Percentiles rank a stretch among this genome's conserved stretches.
Conservation (phyloP, 2,113 vertebrate genomes). For the Todiramphus chloris region DNA sequence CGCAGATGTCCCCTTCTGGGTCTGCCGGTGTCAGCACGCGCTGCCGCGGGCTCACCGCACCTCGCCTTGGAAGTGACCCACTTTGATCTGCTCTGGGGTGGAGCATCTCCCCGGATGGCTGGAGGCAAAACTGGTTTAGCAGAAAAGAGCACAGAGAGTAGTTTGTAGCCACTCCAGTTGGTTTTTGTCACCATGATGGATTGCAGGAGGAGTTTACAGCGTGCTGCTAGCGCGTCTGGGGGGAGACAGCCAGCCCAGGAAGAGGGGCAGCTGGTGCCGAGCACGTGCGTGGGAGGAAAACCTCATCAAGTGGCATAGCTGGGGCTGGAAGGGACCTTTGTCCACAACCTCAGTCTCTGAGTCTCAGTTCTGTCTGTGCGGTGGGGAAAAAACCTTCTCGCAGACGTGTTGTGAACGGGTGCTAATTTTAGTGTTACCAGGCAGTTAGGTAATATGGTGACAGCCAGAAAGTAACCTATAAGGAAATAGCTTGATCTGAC, state of each 20-base stretch:
- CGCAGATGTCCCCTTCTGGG: not conserved
- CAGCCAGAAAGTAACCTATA: conserved; percentile 34
- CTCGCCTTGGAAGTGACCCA: not conserved
- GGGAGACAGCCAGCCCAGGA: conserved; percentile 42
- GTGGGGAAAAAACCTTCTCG: not conserved
- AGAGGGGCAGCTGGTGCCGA: conserved; percentile 44
- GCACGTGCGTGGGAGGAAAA: conserved; percentile 44
- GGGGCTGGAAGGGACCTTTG: conserved; percentile 51
- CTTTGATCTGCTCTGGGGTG: not conserved
- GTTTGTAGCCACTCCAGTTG: not conserved
- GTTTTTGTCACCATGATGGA: conserved; percentile 1
- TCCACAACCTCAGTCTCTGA: not conserved
- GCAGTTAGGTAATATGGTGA: conserved; percentile 43
- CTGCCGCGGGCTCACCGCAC: not conserved
- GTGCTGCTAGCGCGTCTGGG: conserved; percentile 38
- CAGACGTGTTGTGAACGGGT: not conserved
- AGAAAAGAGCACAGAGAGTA: not conserved
- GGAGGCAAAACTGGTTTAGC: not conserved
- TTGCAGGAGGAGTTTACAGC: conserved; percentile 10
- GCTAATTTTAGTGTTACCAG: conserved; percentile 19
- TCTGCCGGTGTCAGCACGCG: not conserved
- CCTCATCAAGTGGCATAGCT: not conserved
- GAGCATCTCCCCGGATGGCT: not conserved
- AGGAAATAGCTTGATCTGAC: not conserved
- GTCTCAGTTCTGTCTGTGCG: not conserved